Base-by-base conservation (phyloP, 2,113 vertebrate genomes). In the Platichthys flesus region DNA sequence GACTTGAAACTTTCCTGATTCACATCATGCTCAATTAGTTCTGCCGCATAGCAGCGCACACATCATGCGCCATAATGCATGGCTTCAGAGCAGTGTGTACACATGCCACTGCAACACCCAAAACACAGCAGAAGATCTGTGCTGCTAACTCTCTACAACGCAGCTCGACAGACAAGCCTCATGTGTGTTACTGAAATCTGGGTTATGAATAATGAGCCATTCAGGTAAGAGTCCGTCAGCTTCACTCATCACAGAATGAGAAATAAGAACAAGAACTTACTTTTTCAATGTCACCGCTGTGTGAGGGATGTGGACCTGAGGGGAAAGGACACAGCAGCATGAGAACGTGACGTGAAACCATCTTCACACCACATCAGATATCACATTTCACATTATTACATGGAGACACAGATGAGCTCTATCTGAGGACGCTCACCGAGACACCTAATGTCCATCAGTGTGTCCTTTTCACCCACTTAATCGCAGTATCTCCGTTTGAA, bases 261-360 rank as follows among this genome's bases (percentile, higher is more conserved):
- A 62, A 73, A 87, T 78, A 65, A 79, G 57, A 64, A 35, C 23
- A 56, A 40, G 55, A 81, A 93, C 92, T 93, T 87, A 95, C 94
- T 91, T 94, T 94, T 81, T 95, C 94, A 84, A 91, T 93, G 70
- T 95, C 94, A 75, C 88, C 90, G 71, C 90, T 84, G 83, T 93
- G 88, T 57, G 94, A 90, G 49, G 93, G 93, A 90, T 93, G 86
- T 14, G 93, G 87, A 91, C 90, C 94, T 95, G 90, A 83, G 81
- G 85, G 85, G 70, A 81, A 78, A 88, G 12, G 80, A 87, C 57
- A 90, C 68, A 85, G 40, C 23, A 42, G 74, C 40, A 79, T 85
- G 35, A 86, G 70, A 82, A 69, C 20, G 65, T 52, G 59, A 72
- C 49, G 80, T 62, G 15, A 74, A 74, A 83, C 18, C 18, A 87